phyloP scores from a whole-genome alignment of 2,888 invertebrate species.

The Cremastinae sp. region DNA sequence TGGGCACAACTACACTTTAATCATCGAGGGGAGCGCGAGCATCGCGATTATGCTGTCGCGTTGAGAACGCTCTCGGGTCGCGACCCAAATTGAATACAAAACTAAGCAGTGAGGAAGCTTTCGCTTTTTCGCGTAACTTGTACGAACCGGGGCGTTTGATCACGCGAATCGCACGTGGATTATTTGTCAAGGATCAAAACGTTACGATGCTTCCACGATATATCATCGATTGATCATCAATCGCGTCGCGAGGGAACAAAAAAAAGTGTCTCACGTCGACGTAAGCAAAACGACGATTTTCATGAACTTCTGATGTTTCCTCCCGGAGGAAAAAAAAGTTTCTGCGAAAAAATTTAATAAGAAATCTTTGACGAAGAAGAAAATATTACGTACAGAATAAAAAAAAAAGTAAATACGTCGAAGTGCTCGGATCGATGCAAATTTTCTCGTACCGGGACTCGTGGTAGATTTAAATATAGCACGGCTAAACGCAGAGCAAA shows the following conservation, averaged over 20 bases:
- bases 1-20: too few relatives aligned
- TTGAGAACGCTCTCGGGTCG: conserved; percentile 26
- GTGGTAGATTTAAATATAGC: conserved; percentile 36
- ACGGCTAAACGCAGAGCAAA: conserved; percentile 15
- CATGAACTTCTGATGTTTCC: too few relatives aligned
- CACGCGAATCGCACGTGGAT: conserved; percentile 45
- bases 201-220: too few relatives aligned
- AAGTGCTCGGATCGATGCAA: conserved; percentile 30
- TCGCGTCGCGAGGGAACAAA: conserved; percentile 2
- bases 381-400: too few relatives aligned
- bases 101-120: neutral
- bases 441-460: conserved; percentile 26
- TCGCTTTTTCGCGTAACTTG: neutral
- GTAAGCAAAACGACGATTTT: too few relatives aligned
- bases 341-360: too few relatives aligned
- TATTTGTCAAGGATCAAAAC: neutral
- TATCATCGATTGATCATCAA: conserved; percentile 32
- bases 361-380: too few relatives aligned
- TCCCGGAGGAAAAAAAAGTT: too few relatives aligned
- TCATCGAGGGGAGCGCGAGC: too few relatives aligned
- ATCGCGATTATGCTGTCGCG: neutral
- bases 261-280: conserved; percentile 9
- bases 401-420: neutral
- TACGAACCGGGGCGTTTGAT: conserved; percentile 9
- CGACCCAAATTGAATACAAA: conserved; percentile 54